Conservation (phyloP, 2,113 vertebrate genomes). For the Anseranas semipalmata region DNA sequence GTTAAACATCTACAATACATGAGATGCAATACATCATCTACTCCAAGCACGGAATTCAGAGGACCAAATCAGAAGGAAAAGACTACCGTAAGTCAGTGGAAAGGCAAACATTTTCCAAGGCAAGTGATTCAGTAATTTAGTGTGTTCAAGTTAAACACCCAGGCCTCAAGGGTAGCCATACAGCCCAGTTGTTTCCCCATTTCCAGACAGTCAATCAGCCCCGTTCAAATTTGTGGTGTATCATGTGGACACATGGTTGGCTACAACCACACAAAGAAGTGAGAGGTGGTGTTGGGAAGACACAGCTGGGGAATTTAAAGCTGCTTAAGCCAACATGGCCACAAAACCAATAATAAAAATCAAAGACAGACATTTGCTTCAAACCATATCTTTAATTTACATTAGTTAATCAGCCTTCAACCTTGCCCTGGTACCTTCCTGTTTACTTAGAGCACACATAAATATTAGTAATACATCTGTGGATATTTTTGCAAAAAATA, state of each 20-base stretch:
- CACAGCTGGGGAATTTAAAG: not conserved
- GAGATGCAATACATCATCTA: not conserved
- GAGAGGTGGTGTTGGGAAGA: not conserved
- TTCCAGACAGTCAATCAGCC: not conserved
- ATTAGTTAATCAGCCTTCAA: slow-evolving; percentile 8
- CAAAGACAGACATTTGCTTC: not conserved
- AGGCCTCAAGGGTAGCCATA: not conserved
- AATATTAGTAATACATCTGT: slow-evolving; percentile 20
- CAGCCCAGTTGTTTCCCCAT: not conserved
- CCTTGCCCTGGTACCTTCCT: not conserved
- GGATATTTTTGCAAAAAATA: not conserved
- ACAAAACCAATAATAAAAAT: slow-evolving; percentile 19
- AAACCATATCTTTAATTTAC: not conserved
- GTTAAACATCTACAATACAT: not conserved
- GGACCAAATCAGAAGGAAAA: not conserved
- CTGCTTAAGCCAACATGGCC: not conserved
- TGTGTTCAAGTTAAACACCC: not conserved
- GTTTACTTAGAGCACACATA: slow-evolving; percentile 14
- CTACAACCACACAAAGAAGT: not conserved
- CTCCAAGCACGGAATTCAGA: not conserved
- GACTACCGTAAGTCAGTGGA: not conserved
- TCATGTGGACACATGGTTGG: not conserved
- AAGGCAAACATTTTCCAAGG: not conserved
- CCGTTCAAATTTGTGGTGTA: not conserved
- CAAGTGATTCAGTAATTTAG: not conserved